phyloP scores from a whole-genome alignment of 2,797 vertebrate species.

The Martes flavigula region DNA sequence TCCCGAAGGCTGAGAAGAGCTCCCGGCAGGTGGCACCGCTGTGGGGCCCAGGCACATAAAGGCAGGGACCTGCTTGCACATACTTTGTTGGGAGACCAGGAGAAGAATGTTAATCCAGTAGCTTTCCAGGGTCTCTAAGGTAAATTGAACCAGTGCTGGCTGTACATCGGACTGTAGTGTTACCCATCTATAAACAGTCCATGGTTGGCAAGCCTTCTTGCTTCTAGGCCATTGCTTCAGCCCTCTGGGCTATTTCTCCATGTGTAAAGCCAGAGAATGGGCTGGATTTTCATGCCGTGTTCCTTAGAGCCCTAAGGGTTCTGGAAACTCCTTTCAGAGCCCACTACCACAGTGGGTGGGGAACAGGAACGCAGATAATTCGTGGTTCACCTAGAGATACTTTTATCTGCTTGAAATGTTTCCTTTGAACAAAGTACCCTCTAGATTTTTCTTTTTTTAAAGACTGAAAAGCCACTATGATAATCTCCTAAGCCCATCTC shows the following conservation, averaged over 20 bases:
- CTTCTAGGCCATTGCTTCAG: background rate
- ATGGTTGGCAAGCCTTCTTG: background rate
- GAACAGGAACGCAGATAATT: background rate
- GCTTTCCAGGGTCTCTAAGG: background rate
- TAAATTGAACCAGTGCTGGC: background rate
- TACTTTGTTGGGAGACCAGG: background rate
- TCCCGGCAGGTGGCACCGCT: background rate
- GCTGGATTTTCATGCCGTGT: background rate
- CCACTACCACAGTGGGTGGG: background rate
- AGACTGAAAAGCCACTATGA: background rate
- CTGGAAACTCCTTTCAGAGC: background rate
- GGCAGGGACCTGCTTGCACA: background rate
- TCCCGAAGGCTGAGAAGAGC: background rate
- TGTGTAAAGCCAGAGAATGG: background rate
- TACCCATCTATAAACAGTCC: background rate
- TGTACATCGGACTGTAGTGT: accelerated
- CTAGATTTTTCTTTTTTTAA: background rate
- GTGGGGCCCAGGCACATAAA: background rate
- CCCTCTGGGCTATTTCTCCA: background rate
- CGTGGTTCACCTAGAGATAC: background rate
- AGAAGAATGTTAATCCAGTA: background rate
- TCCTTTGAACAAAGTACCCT: background rate
- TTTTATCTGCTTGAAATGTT: background rate
- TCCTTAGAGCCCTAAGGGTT: background rate
- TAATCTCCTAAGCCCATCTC: background rate